A percentile compares a stretch with the other conserved stretches of the same genome.
These are phyloP conservation scores for Zosterops hypoxanthus DNA, from an alignment of 2,113 vertebrate species.

Conservation along the genomic window DNA sequence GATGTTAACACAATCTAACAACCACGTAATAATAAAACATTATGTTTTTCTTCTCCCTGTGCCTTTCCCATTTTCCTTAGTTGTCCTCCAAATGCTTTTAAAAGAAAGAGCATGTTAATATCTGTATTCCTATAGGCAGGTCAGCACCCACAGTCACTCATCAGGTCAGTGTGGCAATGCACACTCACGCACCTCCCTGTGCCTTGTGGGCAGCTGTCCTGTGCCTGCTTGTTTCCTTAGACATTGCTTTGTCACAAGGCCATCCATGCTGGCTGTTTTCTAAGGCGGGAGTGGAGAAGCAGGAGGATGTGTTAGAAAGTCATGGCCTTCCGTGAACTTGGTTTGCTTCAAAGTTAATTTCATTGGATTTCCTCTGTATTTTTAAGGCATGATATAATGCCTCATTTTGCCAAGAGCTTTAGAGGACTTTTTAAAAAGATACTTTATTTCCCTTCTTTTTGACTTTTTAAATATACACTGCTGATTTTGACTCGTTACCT, in stretches of 20 bases:
- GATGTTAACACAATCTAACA: not conserved
- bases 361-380: not conserved
- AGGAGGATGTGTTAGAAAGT: not conserved
- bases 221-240: fast-evolving
- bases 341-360: not conserved
- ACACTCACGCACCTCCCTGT: fast-evolving
- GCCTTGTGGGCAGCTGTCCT: fast-evolving
- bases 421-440: not conserved
- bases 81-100: not conserved
- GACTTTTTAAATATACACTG: not conserved
- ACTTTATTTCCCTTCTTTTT: not conserved
- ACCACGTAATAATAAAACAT: not conserved
- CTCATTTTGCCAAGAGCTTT: not conserved
- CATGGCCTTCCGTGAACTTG: not conserved
- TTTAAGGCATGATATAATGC: not conserved
- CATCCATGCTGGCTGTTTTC: not conserved
- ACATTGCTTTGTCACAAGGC: not conserved
- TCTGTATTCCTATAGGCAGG: not conserved
- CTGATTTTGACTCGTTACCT: not conserved
- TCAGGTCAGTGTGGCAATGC: not conserved
- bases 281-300: not conserved
- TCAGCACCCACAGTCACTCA: not conserved
- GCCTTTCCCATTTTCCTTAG: not conserved
- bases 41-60: not conserved
- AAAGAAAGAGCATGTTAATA: not conserved